These are phyloP conservation scores for Microcebus lehilahytsara DNA, from an alignment of 2,113 vertebrate species.

Conservation along the genomic window DNA sequence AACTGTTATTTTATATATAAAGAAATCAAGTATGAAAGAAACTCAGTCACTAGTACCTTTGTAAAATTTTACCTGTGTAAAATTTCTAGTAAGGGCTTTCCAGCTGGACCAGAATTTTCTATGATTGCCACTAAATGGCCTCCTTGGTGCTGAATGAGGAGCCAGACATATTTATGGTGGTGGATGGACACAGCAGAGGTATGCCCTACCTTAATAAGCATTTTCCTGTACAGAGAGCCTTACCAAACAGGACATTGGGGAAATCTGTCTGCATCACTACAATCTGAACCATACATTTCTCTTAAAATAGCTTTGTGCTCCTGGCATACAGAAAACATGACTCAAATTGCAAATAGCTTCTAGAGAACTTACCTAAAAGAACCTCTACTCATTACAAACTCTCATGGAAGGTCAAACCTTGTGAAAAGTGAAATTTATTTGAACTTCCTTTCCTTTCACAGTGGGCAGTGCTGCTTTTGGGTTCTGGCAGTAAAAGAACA, in stretches of 20 bases:
- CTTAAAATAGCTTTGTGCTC: not conserved
- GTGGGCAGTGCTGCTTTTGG: not conserved
- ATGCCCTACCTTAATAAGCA: not conserved
- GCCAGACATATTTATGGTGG: not conserved
- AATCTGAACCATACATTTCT: not conserved
- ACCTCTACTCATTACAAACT: not conserved
- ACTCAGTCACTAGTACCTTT: not conserved
- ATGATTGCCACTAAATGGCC: not conserved
- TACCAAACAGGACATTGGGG: not conserved
- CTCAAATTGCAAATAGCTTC: not conserved
- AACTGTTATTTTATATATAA: not conserved
- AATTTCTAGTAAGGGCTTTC: not conserved
- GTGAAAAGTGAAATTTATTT: not conserved
- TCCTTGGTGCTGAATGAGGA: not conserved
- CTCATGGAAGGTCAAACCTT: not conserved
- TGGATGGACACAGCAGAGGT: not conserved
- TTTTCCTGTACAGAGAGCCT: fast-evolving
- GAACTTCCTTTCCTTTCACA: slow-evolving; percentile 50
- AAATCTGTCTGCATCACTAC: not conserved
- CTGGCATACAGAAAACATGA: not conserved
- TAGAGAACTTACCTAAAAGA: not conserved
- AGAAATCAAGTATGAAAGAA: not conserved
- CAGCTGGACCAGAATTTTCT: not conserved
- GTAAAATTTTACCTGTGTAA: not conserved
- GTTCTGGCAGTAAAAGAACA: slow-evolving; percentile 7